These are phyloP conservation scores for Ormyrus labotus DNA, from an alignment of 2,888 invertebrate genomes.

Conservation along the genomic window DNA sequence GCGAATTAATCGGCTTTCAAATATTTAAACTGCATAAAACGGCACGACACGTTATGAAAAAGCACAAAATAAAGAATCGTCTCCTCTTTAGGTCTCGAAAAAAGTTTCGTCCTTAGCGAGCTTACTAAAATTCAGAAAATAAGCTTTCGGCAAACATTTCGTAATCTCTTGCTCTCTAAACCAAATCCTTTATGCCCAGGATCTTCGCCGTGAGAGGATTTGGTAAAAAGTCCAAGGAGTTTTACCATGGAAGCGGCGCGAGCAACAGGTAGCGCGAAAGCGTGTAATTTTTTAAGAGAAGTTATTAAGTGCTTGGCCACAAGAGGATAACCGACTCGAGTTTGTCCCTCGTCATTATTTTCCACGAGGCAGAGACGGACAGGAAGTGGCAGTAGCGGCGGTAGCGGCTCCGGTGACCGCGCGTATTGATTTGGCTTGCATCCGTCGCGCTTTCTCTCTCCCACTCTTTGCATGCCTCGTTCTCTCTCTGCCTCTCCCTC, in stretches of 20 bases:
- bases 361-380: neutral
- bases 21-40: neutral
- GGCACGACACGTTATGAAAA: neutral
- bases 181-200: too few relatives aligned
- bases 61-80: too few relatives aligned
- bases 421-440: conserved; percentile 15
- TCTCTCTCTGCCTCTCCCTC: neutral
- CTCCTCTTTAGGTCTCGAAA: neutral
- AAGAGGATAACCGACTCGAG: neutral
- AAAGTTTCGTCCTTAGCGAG: neutral
- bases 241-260: conserved; percentile 60
- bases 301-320: conserved; percentile 55
- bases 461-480: neutral
- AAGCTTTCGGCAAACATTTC: conserved; percentile 14
- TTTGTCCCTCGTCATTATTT: neutral
- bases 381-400: neutral
- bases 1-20: too few relatives aligned
- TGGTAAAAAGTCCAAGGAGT: conserved; percentile 62
- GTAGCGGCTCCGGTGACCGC: neutral
- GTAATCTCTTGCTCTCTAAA: too few relatives aligned
- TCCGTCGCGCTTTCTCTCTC: neutral
- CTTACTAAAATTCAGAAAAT: neutral
- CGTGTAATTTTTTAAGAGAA: conserved; percentile 65
- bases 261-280: conserved; percentile 66
- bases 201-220: conserved; percentile 58